phyloP scores from a whole-genome alignment of 2,888 invertebrate genomes.

The Parnassius glacialis region DNA sequence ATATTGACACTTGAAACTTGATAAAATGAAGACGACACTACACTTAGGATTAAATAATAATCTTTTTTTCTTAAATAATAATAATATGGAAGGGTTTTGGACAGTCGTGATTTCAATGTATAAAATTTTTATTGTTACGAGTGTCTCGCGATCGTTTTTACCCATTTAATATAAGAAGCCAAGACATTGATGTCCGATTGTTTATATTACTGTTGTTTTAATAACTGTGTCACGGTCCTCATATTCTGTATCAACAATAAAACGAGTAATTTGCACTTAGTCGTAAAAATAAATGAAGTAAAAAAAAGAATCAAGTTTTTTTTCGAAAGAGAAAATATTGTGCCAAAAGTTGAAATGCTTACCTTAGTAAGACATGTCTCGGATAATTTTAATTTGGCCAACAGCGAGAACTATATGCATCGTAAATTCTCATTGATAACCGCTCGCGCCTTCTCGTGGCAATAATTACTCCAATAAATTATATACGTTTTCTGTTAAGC shows the following conservation, averaged over 20 bases:
- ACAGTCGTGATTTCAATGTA: conserved; percentile 50
- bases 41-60: conserved; percentile 77
- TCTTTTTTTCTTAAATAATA: conserved; percentile 52
- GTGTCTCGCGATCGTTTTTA: conserved; percentile 53
- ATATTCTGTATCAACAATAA: conserved; percentile 37
- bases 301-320: conserved; percentile 14
- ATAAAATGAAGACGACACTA: conserved; percentile 78
- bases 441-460: conserved; percentile 14
- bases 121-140: conserved; percentile 69
- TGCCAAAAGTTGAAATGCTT: conserved; percentile 19
- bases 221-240: conserved; percentile 57
- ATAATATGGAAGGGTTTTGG: conserved; percentile 34
- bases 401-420: conserved; percentile 13
- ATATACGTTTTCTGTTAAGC: conserved; percentile 16
- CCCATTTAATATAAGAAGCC: conserved; percentile 50
- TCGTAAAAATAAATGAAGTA: conserved; percentile 29
- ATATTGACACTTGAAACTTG: conserved; percentile 74
- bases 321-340: conserved; percentile 25
- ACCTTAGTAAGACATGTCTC: conserved; percentile 16
- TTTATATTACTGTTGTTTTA: conserved; percentile 56
- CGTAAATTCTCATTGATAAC: conserved; percentile 27
- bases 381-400: conserved; percentile 27
- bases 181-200: conserved; percentile 55
- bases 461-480: conserved; percentile 22
- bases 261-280: conserved; percentile 34